Base-by-base conservation (phyloP, 2,113 vertebrate genomes). In the Pluvianellus socialis region DNA sequence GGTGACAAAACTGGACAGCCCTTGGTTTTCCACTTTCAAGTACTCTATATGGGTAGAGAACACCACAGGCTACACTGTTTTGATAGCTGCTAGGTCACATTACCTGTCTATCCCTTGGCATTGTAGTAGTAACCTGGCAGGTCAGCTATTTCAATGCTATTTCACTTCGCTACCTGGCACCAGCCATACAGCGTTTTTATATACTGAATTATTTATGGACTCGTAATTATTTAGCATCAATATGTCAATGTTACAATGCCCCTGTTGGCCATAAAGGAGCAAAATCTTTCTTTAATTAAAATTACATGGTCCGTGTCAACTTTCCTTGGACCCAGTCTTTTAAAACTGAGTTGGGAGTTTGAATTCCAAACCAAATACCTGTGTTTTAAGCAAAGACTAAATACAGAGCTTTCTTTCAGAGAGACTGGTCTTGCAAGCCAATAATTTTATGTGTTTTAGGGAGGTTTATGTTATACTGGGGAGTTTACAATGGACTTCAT, bases 271-370 rank as follows among this genome's bases (percentile, higher is more conserved):
- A 91, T 97, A 97, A 98, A 97, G 83, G 71, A 96, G 86, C 32
- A 82, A 96, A 97, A 95, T 96, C 94, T 95, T 94, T 98, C 94
- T 96, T 97, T 97, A 98, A 97, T 97, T 97, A 94, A 97, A 97
- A 98, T 97, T 97, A 97, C 95, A 96, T 95, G 96, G 95, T 42
- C 94, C 68, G 59, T 96, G 95, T 98, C 96, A 96, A 95, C 90
- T 97, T 98, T 95, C 90, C 93, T 96, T 97, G 96, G 97, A 96
- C 85, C 91, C 76, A 90, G 26, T 70, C 74, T 97, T 98, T 98
- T 97, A 97, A 97, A 97, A 96, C 88, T 94, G 91, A 91, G 63
- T 84, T 94, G 96, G 94, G 96, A 98, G 89, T 95, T 95, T 61
- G 95, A 96, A 93, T 96, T 97, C 94, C 88, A 96, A 94, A 76